Conservation (phyloP, 2,797 vertebrate species). For the Mormyrops boulengeri region DNA sequence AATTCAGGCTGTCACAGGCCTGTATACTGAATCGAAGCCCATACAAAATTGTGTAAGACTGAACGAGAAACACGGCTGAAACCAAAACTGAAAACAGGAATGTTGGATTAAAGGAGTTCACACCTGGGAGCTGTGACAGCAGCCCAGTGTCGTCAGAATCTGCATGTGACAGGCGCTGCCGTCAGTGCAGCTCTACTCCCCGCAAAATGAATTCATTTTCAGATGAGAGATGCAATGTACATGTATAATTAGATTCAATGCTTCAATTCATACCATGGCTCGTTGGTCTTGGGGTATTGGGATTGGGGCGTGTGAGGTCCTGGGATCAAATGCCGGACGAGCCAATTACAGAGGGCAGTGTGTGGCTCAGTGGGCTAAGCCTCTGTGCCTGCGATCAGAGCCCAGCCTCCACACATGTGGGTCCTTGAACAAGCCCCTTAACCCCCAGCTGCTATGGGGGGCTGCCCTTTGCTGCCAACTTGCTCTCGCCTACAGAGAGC, state of each 20-base stretch:
- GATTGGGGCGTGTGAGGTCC: not conserved
- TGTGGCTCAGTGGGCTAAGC: not conserved
- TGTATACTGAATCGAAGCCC: not conserved
- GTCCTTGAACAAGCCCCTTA: not conserved
- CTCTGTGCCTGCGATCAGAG: not conserved
- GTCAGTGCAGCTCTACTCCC: not conserved
- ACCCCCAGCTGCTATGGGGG: not conserved
- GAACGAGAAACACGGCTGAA: not conserved
- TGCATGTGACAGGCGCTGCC: not conserved
- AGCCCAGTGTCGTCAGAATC: not conserved
- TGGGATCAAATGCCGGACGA: not conserved
- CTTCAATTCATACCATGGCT: not conserved
- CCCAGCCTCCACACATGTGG: not conserved
- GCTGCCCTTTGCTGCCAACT: not conserved
- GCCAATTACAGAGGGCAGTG: not conserved
- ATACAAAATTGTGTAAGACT: not conserved
- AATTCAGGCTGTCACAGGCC: not conserved
- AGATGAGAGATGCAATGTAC: not conserved
- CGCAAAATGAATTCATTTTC: not conserved
- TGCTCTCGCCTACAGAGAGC: not conserved
- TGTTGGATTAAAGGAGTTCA: not conserved
- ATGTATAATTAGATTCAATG: not conserved
- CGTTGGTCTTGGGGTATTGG: not conserved
- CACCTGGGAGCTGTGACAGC: not conserved
- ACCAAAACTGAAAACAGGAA: not conserved